Percentiles rank a stretch among this genome's conserved stretches.
Conservation (phyloP, 2,888 invertebrate genomes). For the Subacronicta megacephala region DNA sequence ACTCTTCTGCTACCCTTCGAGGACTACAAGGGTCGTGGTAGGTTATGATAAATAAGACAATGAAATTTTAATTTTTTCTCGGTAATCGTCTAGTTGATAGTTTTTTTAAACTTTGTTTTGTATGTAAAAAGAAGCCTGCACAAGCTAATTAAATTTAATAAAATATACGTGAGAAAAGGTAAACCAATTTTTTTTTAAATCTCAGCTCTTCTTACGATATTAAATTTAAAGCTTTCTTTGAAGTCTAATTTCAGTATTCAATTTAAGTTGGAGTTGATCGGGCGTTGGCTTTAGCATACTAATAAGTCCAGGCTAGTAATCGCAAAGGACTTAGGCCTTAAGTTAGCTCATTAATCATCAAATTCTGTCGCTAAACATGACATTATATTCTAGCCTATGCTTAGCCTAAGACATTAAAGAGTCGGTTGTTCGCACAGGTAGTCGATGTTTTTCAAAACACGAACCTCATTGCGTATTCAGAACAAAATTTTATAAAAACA, state of each 20-base stretch:
- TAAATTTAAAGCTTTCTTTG: constrained; percentile 19
- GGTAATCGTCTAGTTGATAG: no score
- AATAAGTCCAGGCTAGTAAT: constrained; percentile 35
- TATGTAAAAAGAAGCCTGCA: no score
- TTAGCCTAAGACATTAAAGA: constrained; percentile 33
- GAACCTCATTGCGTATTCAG: constrained; percentile 6
- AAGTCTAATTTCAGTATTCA: constrained; percentile 36
- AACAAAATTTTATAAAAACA: constrained; percentile 15
- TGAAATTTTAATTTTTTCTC: no score
- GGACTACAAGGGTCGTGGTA: no score
- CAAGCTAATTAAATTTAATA: no score
- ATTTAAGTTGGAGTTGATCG: constrained; percentile 24
- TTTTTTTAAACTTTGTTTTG: no score
- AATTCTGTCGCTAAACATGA: constrained; percentile 25
- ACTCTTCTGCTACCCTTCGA: no score
- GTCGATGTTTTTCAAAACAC: constrained; percentile 11
- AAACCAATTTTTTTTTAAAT: not conserved
- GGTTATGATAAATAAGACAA: no score
- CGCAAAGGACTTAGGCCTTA: constrained; percentile 15
- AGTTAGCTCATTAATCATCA: constrained; percentile 41
- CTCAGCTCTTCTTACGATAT: not conserved
- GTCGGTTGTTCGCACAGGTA: constrained; percentile 50
- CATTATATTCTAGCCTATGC: constrained; percentile 23
- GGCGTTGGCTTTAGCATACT: constrained; percentile 31
- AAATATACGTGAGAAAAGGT: no score